Base-by-base conservation (phyloP, 2,888 invertebrate genomes). In the Diplolepis rosae region DNA sequence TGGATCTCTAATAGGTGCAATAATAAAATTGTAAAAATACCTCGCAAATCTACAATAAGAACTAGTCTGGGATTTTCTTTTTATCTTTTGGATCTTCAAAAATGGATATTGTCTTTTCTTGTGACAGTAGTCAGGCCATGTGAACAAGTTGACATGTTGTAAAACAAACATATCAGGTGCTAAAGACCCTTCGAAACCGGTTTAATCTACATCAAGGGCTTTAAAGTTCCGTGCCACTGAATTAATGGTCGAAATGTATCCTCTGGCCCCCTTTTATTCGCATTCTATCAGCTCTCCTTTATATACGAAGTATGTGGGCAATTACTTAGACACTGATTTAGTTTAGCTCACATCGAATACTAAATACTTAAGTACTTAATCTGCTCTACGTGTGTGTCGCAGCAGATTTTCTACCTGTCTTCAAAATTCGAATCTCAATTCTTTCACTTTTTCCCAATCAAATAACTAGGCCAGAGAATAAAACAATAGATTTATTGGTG, bases 171-270 rank as follows among this genome's bases (percentile, higher is more conserved):
- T n/a, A 61, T 61, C 61, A 61, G 61, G 61, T 61, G 61, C 61
- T 61, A 61, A 61, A 61, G 61, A 61, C 61, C 61, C 61, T 42
- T 61, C 39, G 35, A 42, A 61, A 61, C 61, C 61, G 61, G 61
- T 61, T 61, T 61, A 61, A 61, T 61, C 61, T 61, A 61, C 61
- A 61, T 61, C 61, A 61, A 61, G 39, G 61, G 61, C 61, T 61
- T 42, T 42, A 61, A 61, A 61, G 39, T 42, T 39, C 61, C 35
- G 61, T 61, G 61, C 24, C 61, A 39, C 39, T 61, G 61, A 61
- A 61, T 61, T 61, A 61, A 61, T 61, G 39, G 61, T 9, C 61
- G 35, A 61, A 61, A 61, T 61, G 61, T 61, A 61, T 61, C 39
- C 61, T 27, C 13, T 42, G 61, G 39, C 15, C 61, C 61, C 39